Conservation (phyloP, 2,797 vertebrate genomes). For the Triplophysa bombifrons region DNA sequence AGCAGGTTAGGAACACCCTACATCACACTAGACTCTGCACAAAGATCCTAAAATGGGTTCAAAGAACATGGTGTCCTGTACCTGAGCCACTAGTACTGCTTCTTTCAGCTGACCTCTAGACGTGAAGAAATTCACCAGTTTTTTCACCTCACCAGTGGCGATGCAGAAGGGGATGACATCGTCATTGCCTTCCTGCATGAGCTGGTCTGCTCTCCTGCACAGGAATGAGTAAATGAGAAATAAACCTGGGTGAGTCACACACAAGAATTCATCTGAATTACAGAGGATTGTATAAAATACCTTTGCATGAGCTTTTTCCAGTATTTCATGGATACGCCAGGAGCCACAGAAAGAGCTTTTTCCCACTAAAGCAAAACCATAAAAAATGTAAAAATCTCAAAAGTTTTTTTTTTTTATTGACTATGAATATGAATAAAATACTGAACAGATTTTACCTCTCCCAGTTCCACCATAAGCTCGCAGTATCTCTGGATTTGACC, state of each 20-base stretch:
- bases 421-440: too few species aligned
- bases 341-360: slow-evolving; percentile 92
- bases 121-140: slow-evolving; percentile 90
- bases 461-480: slow-evolving; percentile 97
- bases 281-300: slow-evolving; percentile 66
- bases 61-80: slow-evolving; percentile 61
- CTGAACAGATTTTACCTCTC: slow-evolving; percentile 80
- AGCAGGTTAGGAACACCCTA: neutral
- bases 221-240: neutral
- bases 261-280: neutral
- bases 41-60: neutral
- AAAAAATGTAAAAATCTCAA: slow-evolving; percentile 7
- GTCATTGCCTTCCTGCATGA: slow-evolving; percentile 92
- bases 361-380: slow-evolving; percentile 85
- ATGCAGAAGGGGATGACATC: slow-evolving; percentile 93
- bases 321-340: slow-evolving; percentile 95
- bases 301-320: slow-evolving; percentile 98
- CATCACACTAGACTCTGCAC: neutral
- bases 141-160: slow-evolving; percentile 88
- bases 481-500: slow-evolving; percentile 97
- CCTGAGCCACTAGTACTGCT: slow-evolving; percentile 90
- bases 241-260: neutral
- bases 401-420: too few species aligned
- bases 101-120: slow-evolving; percentile 91
- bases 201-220: slow-evolving; percentile 79